Base-by-base conservation (phyloP, 2,888 invertebrate species). In the Dorcus hopei region DNA sequence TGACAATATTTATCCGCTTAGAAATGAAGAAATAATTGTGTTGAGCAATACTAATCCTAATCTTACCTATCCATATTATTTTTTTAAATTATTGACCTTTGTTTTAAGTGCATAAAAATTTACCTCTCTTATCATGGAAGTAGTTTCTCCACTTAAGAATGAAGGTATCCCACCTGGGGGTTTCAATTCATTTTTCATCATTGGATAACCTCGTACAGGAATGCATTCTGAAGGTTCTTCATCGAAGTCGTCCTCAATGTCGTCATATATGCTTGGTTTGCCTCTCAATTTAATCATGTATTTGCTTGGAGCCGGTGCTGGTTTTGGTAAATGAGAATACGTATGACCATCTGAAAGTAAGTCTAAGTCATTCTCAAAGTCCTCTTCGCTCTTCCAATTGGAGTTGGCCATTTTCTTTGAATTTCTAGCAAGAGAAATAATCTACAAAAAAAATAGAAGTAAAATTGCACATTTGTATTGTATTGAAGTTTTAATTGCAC, bases 121-220 rank as follows among this genome's bases (percentile, higher is more conserved):
- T 33, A 33, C 26, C 26, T 49, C 33, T 48, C 49, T 26, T 39
- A 5, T 48, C 41, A 41, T 9, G 11, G 11, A 3, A 33, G 26
- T 6, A 33, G 26, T 33, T 33, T 33, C 26, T 33, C 6, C 6
- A 33, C 57, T 49, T 33, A 45, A n/a, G 23, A 39, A 45, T 3
- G 47, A 33, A 40, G 57, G 57, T 8, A 3, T n/a, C 38, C 61
- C 60, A 42, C 61, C 61, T 6, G 61, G 57, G 9, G 33, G 16
- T 48, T 40, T 57, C 14, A 52, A 45, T 3, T 26, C 41, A 33
- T 52, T 40, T 49, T 39, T 33, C 23, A 52, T n/a, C 5, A 57
- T 23, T 8, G 40, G 43, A 41, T 57, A 52, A 9, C 61, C 57
- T 4, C 51, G 53, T 7, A 48, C 50, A 9, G 47, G 57, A 54